phyloP scores from a whole-genome alignment of 2,888 invertebrate species.

The Gnatocerus cornutus region DNA sequence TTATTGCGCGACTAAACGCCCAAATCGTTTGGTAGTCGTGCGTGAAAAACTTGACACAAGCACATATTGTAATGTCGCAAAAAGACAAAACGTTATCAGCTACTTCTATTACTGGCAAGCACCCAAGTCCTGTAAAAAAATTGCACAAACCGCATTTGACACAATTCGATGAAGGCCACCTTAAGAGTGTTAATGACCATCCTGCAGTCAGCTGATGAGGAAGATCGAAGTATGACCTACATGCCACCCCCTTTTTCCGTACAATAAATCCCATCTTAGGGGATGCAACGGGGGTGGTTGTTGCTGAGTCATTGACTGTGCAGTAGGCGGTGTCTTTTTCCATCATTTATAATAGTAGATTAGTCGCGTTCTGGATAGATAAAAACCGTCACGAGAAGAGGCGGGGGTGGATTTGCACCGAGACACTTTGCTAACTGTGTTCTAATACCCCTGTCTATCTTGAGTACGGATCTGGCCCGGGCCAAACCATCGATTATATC shows the following conservation, averaged over 20 bases:
- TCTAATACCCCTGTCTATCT: conserved; percentile 65
- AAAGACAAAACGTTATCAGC: no score
- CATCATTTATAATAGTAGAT: conserved; percentile 69
- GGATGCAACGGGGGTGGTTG: conserved; percentile 30
- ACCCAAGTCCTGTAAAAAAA: not conserved
- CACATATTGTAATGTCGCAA: no score
- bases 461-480: conserved; percentile 53
- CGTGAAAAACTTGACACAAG: no score
- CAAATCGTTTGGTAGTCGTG: no score
- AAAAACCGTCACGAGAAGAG: conserved; percentile 59
- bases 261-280: conserved; percentile 43
- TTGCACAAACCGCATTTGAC: conserved; percentile 22
- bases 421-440: conserved; percentile 68
- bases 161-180: conserved; percentile 34
- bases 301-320: conserved; percentile 38
- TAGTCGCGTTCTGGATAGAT: conserved; percentile 63
- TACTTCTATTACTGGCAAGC: not conserved
- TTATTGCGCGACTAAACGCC: no score
- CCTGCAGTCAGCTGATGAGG: conserved; percentile 29
- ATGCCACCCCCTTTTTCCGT: conserved; percentile 26
- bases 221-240: conserved; percentile 45
- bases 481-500: conserved; percentile 63
- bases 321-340: conserved; percentile 46
- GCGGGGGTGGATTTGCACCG: conserved; percentile 60
- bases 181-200: conserved; percentile 24